phyloP scores from a whole-genome alignment of 2,888 invertebrate genomes.

The Synergus japonicus region DNA sequence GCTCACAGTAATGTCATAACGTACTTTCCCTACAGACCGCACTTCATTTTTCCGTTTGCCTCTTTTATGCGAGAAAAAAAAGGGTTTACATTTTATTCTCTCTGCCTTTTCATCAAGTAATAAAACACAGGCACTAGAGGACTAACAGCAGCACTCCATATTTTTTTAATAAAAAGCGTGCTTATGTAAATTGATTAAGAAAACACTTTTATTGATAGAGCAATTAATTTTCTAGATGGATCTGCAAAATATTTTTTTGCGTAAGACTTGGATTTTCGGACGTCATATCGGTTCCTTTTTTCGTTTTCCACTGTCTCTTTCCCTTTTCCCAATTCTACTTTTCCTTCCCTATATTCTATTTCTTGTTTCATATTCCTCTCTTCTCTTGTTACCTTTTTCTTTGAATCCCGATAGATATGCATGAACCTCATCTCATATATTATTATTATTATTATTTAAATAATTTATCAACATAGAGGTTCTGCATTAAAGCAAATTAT shows the following conservation, averaged over 20 bases:
- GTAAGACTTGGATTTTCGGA: too few relatives aligned
- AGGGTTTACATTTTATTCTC: not conserved
- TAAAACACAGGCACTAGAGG: too few relatives aligned
- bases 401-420: too few relatives aligned
- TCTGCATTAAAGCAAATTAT: constrained; percentile 1
- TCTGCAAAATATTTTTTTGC: too few relatives aligned
- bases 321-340: too few relatives aligned
- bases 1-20: constrained; percentile 11
- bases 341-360: too few relatives aligned
- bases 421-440: too few relatives aligned
- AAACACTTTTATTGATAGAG: not conserved
- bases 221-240: not conserved
- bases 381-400: too few relatives aligned
- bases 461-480: not conserved
- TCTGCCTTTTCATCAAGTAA: not conserved
- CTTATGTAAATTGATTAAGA: not conserved
- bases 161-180: not conserved
- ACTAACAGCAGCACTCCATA: not conserved
- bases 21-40: constrained; percentile 11
- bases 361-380: too few relatives aligned
- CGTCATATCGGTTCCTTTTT: too few relatives aligned
- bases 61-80: not conserved
- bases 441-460: not conserved
- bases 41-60: constrained; percentile 8
- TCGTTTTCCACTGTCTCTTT: not conserved